Evolutionary conservation across 2,113 vertebrate genomes (phyloP).

Genomic region (Pyxicephalus adspersus): DNA sequence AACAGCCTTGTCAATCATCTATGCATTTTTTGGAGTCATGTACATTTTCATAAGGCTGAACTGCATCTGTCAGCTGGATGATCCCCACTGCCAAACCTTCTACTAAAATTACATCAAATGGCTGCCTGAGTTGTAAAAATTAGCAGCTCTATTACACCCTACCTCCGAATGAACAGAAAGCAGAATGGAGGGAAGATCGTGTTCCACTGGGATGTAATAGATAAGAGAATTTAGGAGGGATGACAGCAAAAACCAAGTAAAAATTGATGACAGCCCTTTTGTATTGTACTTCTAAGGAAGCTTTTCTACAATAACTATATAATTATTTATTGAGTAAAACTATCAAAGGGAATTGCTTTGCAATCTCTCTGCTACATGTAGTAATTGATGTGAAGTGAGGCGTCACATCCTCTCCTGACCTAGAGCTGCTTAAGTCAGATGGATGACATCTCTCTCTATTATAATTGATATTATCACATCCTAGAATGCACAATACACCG

Average conservation of each 20-base stretch:
- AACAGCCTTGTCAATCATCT: constrained; percentile 6
- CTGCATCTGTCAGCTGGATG: constrained; percentile 32
- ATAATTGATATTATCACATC: constrained; percentile 98
- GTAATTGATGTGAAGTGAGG: constrained; percentile 93
- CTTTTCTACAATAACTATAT: constrained; percentile 70
- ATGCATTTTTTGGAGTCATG: background rate
- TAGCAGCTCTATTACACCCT: constrained; percentile 20
- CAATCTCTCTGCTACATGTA: constrained; percentile 81
- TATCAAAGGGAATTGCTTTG: constrained; percentile 77
- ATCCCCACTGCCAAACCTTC: background rate
- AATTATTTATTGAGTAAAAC: constrained; percentile 86
- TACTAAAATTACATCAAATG: constrained; percentile 20
- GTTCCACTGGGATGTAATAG: background rate
- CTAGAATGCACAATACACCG: constrained; percentile 69
- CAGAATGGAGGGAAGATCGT: background rate
- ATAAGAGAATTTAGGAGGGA: constrained; percentile 17
- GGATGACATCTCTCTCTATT: constrained; percentile 92
- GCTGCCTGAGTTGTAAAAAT: constrained; percentile 26
- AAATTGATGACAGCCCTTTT: constrained; percentile 46
- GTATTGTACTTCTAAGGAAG: constrained; percentile 72
- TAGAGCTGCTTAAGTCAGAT: constrained; percentile 81
- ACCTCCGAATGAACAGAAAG: constrained; percentile 14
- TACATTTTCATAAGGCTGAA: constrained; percentile 7
- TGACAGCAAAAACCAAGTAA: background rate
- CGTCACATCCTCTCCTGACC: constrained; percentile 78